phyloP scores from a whole-genome alignment of 2,888 invertebrate species.

The Hofmannophila pseudospretella region DNA sequence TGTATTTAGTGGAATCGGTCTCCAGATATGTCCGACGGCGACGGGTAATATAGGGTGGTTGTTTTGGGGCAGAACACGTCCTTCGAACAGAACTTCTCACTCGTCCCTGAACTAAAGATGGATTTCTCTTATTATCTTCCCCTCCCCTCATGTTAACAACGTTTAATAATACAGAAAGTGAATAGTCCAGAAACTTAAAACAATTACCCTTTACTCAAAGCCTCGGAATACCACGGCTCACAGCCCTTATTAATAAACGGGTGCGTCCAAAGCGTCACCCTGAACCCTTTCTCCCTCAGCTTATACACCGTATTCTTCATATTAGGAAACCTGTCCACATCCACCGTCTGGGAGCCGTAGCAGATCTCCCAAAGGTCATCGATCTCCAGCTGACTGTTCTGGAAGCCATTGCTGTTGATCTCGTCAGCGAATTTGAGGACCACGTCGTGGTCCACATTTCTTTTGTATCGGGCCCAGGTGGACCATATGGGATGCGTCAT shows the following conservation, averaged over 20 bases:
- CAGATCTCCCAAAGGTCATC: constrained; percentile 82
- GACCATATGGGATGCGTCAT: constrained; percentile 82
- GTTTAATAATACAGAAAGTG: no score
- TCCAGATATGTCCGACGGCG: no score
- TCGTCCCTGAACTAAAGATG: no score
- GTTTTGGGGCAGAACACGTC: no score
- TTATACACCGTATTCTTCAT: constrained; percentile 63
- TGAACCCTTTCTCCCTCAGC: constrained; percentile 64
- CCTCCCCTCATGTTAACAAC: no score
- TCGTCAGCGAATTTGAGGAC: constrained; percentile 72
- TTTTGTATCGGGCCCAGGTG: constrained; percentile 79
- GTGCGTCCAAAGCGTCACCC: constrained; percentile 81
- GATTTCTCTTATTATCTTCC: no score
- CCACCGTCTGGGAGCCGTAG: constrained; percentile 79
- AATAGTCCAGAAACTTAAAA: no score
- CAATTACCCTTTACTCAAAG: constrained; percentile 60
- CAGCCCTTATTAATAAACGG: constrained; percentile 80
- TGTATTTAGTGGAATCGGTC: no score
- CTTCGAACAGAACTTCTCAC: no score
- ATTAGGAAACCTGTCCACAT: constrained; percentile 71
- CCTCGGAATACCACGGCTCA: constrained; percentile 68
- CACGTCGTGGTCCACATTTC: constrained; percentile 66
- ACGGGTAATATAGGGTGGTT: no score
- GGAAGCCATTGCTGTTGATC: constrained; percentile 66
- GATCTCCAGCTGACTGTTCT: constrained; percentile 78